A percentile compares a stretch with the other conserved stretches of the same genome.
Conservation (phyloP, 2,888 invertebrate genomes). For the Caenorhabditis sp. region DNA sequence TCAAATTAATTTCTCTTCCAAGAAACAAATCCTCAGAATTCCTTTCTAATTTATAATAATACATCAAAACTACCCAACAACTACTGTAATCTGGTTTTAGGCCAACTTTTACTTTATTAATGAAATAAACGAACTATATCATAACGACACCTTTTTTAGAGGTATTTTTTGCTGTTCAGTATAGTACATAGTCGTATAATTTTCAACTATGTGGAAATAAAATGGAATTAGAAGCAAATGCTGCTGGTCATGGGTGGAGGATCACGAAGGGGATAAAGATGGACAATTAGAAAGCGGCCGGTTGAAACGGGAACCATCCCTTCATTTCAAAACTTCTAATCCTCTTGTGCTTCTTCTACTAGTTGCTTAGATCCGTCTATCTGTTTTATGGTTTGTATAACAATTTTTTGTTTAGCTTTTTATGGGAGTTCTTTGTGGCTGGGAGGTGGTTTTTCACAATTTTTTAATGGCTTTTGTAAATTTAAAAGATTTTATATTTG, state of each 20-base stretch:
- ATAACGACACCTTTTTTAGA: background rate
- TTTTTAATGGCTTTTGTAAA: too few relatives aligned
- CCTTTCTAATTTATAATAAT: background rate
- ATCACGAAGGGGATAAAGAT: background rate
- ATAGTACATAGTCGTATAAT: too few relatives aligned
- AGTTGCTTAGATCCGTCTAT: background rate
- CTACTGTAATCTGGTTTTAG: background rate
- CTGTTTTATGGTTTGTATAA: conserved; percentile 8
- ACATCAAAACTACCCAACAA: background rate
- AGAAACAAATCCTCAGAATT: background rate
- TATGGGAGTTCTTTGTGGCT: background rate
- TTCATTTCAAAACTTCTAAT: conserved; percentile 27
- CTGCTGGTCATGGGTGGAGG: background rate
- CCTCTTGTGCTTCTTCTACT: conserved; percentile 21
- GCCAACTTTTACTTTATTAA: background rate
- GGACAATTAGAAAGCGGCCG: background rate
- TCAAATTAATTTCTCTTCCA: background rate
- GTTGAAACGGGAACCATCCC: conserved; percentile 20
- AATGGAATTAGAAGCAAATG: background rate
- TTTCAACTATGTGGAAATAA: too few relatives aligned
- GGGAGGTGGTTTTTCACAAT: too few relatives aligned
- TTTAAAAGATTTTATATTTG: too few relatives aligned
- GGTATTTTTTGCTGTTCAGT: background rate
- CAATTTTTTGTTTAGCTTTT: background rate
- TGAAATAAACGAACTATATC: conserved; percentile 1